Conservation (phyloP, 1,140 invertebrate species). For the Centruroides vittatus region DNA sequence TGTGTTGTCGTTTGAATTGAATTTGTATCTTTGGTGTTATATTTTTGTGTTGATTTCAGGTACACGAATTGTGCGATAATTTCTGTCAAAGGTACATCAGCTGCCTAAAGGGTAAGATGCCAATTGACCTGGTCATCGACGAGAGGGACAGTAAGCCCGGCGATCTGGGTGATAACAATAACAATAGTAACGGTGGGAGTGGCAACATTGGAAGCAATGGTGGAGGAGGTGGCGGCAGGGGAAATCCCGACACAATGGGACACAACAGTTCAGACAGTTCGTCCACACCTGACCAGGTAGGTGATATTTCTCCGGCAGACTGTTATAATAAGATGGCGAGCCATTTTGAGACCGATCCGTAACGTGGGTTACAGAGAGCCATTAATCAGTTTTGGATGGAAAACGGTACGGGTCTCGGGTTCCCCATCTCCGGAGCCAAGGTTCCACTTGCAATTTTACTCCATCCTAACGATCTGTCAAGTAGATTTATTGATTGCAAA, state of each 20-base stretch:
- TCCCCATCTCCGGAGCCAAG: too few species aligned
- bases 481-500: too few species aligned
- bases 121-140: slow-evolving; percentile 43
- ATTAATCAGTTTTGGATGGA: too few species aligned
- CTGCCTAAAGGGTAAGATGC: slow-evolving; percentile 47
- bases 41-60: slow-evolving; percentile 25
- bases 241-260: slow-evolving; percentile 19
- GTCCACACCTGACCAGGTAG: slow-evolving; percentile 22
- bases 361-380: too few species aligned
- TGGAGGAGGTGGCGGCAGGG: slow-evolving; percentile 18
- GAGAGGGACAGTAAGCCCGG: slow-evolving; percentile 34
- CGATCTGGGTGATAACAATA: slow-evolving; percentile 20
- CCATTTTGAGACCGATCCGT: too few species aligned
- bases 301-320: neutral
- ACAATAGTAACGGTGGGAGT: slow-evolving; percentile 20
- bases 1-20: too few species aligned
- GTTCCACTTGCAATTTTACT: too few species aligned
- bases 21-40: too few species aligned
- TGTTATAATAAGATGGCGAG: too few species aligned
- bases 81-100: slow-evolving; percentile 46
- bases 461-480: too few species aligned
- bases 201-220: slow-evolving; percentile 8
- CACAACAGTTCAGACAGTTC: slow-evolving; percentile 21
- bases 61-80: slow-evolving; percentile 47
- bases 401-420: too few species aligned